These are phyloP conservation scores for Meloidogyne hapla DNA, from an alignment of 1,140 invertebrate genomes.

Conservation along the genomic window DNA sequence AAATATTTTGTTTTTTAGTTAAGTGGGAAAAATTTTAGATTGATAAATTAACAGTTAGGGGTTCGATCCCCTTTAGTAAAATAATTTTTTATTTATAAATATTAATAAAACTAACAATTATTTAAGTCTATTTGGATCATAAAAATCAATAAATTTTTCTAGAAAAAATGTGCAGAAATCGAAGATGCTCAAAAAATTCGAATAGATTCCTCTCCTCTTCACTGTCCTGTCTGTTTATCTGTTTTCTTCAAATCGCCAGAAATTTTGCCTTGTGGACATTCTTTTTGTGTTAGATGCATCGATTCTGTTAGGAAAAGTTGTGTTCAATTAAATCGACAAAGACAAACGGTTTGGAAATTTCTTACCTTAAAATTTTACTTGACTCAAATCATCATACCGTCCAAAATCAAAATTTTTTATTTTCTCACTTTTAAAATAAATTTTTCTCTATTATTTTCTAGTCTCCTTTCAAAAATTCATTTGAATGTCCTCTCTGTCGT, in stretches of 20 bases:
- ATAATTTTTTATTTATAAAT: too few species aligned
- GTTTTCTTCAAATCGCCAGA: slow-evolving; percentile 28
- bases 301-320: neutral
- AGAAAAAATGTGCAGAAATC: slow-evolving; percentile 27
- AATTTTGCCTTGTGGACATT: slow-evolving; percentile 38
- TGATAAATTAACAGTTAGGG: too few species aligned
- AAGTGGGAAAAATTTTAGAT: too few species aligned
- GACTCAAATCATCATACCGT: too few species aligned
- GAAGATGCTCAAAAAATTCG: slow-evolving; percentile 38
- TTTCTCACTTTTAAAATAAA: too few species aligned
- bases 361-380: neutral
- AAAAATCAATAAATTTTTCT: neutral
- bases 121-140: too few species aligned
- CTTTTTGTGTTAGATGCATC: slow-evolving; percentile 33
- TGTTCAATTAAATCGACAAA: neutral
- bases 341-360: neutral
- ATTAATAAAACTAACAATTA: too few species aligned
- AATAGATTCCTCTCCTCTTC: slow-evolving; percentile 40
- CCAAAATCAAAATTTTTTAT: neutral
- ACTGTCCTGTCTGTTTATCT: slow-evolving; percentile 37
- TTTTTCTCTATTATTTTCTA: too few species aligned
- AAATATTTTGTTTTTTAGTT: too few species aligned
- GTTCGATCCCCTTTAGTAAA: too few species aligned
- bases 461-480: slow-evolving; percentile 1
- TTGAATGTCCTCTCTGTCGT: slow-evolving; percentile 38